Conservation (phyloP, 2,113 vertebrate species). For the Siphamia tubifer region DNA sequence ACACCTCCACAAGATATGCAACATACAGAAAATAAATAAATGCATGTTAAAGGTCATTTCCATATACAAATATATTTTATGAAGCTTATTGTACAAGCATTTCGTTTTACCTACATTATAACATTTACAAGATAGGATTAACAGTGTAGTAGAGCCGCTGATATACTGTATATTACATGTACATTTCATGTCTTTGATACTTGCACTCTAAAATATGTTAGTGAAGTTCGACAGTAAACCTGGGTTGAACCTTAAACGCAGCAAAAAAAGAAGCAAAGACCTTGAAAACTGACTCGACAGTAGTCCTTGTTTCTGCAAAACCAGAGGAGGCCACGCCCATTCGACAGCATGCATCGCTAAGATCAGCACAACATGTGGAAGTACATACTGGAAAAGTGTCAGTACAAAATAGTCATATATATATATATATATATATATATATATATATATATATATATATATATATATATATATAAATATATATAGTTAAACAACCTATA, state of each 20-base stretch:
- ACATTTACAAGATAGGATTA: constrained; percentile 75
- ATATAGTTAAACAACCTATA: constrained; percentile 51
- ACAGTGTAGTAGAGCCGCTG: constrained; percentile 40
- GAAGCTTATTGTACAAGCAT: constrained; percentile 85
- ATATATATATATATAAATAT: too few relatives aligned
- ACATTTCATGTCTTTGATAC: neutral
- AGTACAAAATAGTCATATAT: constrained; percentile 55
- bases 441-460: too few relatives aligned
- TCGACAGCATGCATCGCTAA: constrained; percentile 25
- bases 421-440: too few relatives aligned
- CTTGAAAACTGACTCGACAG: neutral
- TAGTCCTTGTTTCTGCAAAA: neutral
- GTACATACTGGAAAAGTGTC: constrained; percentile 24
- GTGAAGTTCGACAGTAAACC: neutral
- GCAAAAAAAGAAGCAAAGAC: neutral
- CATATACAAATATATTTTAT: constrained; percentile 89
- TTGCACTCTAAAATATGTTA: constrained; percentile 1
- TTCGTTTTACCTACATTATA: constrained; percentile 67
- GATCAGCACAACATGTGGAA: constrained; percentile 22
- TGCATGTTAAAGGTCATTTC: constrained; percentile 84
- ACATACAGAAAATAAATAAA: constrained; percentile 90
- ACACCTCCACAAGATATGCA: constrained; percentile 65
- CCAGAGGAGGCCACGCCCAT: neutral
- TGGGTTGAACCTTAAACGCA: neutral
- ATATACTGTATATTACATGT: constrained; percentile 8